These are phyloP conservation scores for Mus minutoides DNA, from an alignment of 2,797 vertebrate genomes.

Conservation along the genomic window DNA sequence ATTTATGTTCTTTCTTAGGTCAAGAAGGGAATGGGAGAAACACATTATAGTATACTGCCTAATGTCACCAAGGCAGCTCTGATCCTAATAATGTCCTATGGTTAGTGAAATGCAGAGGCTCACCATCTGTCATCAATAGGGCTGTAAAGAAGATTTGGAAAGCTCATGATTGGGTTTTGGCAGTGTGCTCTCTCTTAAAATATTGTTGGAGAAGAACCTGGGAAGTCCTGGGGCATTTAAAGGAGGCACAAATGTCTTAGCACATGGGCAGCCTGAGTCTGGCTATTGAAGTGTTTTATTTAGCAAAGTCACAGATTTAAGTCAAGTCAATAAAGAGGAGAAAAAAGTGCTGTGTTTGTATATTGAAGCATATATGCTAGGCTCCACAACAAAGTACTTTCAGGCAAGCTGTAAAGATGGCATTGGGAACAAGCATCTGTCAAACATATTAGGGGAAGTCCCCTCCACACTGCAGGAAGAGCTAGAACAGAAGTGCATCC, in stretches of 20 bases:
- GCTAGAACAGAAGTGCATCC: not conserved
- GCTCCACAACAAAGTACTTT: constrained; percentile 62
- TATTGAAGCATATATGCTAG: constrained; percentile 65
- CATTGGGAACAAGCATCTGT: constrained; percentile 44
- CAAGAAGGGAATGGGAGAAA: constrained; percentile 60
- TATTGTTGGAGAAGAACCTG: constrained; percentile 77
- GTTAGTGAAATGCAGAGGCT: constrained; percentile 65
- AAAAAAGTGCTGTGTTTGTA: constrained; percentile 56
- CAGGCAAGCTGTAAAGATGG: constrained; percentile 51
- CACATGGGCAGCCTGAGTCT: constrained; percentile 44
- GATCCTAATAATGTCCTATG: constrained; percentile 62
- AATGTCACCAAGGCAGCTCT: constrained; percentile 38
- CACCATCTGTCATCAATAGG: constrained; percentile 81
- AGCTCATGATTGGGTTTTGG: constrained; percentile 73
- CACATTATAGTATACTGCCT: constrained; percentile 36
- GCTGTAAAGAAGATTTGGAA: constrained; percentile 79
- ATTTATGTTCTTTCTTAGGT: constrained; percentile 69
- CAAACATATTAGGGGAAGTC: constrained; percentile 52
- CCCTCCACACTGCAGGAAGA: constrained; percentile 17
- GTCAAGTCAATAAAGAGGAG: constrained; percentile 76
- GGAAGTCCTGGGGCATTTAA: constrained; percentile 74
- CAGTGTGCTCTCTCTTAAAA: constrained; percentile 76
- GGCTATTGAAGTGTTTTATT: constrained; percentile 63
- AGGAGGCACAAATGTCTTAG: constrained; percentile 77
- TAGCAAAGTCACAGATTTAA: constrained; percentile 65